A percentile compares a stretch with the other conserved stretches of the same genome.
Evolutionary conservation across 2,888 invertebrate species (phyloP).

Genomic region (Habrosyne pyritoides): DNA sequence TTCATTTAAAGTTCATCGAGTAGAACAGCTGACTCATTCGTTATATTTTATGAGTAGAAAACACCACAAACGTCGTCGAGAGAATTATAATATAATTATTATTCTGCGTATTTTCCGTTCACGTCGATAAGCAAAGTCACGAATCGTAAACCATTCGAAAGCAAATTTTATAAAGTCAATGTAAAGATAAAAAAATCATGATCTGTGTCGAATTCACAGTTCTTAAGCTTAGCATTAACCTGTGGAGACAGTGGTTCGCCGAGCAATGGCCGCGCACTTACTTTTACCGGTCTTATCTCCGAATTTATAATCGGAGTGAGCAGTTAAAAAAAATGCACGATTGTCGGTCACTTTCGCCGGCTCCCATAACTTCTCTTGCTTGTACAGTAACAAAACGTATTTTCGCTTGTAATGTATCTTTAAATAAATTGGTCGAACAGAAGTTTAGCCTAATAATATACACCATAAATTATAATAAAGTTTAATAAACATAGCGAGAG

Average conservation of each 20-base stretch:
- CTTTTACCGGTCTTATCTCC: conserved; percentile 54
- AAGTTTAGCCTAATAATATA: too few species aligned
- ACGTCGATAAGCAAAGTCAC: conserved; percentile 34
- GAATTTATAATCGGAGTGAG: conserved; percentile 49
- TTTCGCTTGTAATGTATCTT: conserved; percentile 5
- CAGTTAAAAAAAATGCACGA: conserved; percentile 40
- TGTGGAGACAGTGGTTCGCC: conserved; percentile 11
- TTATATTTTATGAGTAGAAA: not conserved
- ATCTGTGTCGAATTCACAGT: conserved; percentile 26
- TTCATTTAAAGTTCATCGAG: conserved; percentile 24
- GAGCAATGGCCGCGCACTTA: conserved; percentile 20
- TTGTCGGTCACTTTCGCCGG: conserved; percentile 49
- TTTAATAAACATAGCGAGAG: too few species aligned
- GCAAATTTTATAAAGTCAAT: conserved; percentile 17
- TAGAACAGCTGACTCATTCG: conserved; percentile 27
- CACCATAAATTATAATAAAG: too few species aligned
- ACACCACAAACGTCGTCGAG: not conserved
- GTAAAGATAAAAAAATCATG: conserved; percentile 31
- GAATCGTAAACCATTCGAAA: conserved; percentile 34
- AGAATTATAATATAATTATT: not conserved
- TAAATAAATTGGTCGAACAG: too few species aligned
- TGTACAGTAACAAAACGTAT: conserved; percentile 14
- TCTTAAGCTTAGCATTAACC: conserved; percentile 18
- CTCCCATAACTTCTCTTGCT: conserved; percentile 33
- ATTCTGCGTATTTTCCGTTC: conserved; percentile 23